phyloP scores from a whole-genome alignment of 2,113 vertebrate genomes.

The Etheostoma spectabile region DNA sequence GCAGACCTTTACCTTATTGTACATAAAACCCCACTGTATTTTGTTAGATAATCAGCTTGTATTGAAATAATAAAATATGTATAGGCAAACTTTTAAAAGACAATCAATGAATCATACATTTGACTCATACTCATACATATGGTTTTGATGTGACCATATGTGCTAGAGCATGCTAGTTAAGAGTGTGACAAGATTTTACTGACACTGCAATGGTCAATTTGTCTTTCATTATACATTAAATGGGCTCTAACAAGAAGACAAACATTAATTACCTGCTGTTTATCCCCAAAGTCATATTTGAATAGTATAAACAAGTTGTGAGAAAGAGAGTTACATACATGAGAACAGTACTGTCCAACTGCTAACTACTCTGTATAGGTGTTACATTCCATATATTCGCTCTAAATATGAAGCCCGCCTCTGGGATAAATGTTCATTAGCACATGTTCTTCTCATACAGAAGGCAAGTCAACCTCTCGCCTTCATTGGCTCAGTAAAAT shows the following conservation, averaged over 20 bases:
- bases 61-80: not conserved
- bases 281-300: not conserved
- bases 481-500: not conserved
- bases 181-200: not conserved
- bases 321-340: not conserved
- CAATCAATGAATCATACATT: not conserved
- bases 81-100: not conserved
- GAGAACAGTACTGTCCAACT: slow-evolving; percentile 1
- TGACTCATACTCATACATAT: too few relatives aligned
- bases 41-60: not conserved
- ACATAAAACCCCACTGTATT: not conserved
- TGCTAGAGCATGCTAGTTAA: not conserved
- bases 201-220: not conserved
- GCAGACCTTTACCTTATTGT: slow-evolving; percentile 3
- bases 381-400: slow-evolving; percentile 55
- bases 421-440: slow-evolving; percentile 43
- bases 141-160: not conserved
- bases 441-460: slow-evolving; percentile 19
- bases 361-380: slow-evolving; percentile 13
- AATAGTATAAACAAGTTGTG: slow-evolving; percentile 17
- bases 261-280: not conserved
- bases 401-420: slow-evolving; percentile 46
- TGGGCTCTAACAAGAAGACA: not conserved
- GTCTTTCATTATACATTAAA: not conserved
- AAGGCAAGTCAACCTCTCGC: slow-evolving; percentile 4